Evolutionary conservation across 2,888 invertebrate genomes (phyloP).

Genomic region (Drosophila multiciliata): DNA sequence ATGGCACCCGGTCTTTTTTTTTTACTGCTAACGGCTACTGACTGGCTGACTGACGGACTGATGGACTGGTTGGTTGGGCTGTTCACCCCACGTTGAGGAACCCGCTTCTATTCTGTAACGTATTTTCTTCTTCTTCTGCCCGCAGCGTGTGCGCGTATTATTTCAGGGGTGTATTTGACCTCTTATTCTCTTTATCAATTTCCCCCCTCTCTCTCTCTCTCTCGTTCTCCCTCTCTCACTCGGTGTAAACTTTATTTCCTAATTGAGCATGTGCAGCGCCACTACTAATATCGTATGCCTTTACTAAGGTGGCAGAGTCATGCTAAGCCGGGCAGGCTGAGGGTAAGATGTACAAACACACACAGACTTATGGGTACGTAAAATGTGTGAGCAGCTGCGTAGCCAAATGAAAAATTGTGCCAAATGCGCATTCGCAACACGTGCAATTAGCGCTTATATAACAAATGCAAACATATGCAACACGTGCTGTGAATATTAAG

Average conservation of each 20-base stretch:
- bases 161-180: conserved; percentile 66
- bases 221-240: conserved; percentile 12
- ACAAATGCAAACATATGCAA: conserved; percentile 16
- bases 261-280: conserved; percentile 82
- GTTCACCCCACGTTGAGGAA: conserved; percentile 21
- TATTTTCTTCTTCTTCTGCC: conserved; percentile 65
- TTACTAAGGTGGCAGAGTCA: conserved; percentile 69
- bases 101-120: conserved; percentile 75
- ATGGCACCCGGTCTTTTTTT: conserved; percentile 20
- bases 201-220: conserved; percentile 2
- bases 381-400: conserved; percentile 67
- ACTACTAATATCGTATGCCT: conserved; percentile 67
- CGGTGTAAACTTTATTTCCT: conserved; percentile 66
- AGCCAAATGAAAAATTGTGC: conserved; percentile 42
- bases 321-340: conserved; percentile 31
- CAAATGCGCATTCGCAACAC: conserved; percentile 28
- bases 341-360: background rate
- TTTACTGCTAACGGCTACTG: background rate
- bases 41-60: background rate
- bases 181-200: background rate
- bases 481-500: conserved; percentile 39
- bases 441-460: conserved; percentile 25
- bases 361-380: conserved; percentile 65
- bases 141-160: conserved; percentile 51
- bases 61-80: background rate